Percentiles rank a stretch among this genome's conserved stretches.
Conservation (phyloP, 2,797 vertebrate genomes). For the Chloroceryle inda region DNA sequence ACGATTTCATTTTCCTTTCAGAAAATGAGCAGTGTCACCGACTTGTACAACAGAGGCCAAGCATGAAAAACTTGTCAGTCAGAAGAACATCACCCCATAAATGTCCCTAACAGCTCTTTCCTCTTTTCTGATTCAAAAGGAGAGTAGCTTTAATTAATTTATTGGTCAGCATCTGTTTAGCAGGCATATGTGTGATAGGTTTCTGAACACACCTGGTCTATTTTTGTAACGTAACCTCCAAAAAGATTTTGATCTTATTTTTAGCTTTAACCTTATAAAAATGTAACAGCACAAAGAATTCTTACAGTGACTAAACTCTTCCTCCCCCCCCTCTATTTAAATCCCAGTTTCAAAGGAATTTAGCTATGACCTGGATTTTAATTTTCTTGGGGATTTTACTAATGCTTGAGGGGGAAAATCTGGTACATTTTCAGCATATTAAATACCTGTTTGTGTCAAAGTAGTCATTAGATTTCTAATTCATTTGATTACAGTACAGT, state of each 20-base stretch:
- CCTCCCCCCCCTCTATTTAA: not conserved
- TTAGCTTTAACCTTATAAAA: constrained; percentile 64
- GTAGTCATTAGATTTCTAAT: constrained; percentile 35
- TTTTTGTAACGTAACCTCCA: constrained; percentile 29
- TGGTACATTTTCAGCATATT: constrained; percentile 72
- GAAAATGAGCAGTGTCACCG: not conserved
- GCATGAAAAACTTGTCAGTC: constrained; percentile 52
- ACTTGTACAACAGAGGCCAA: not conserved
- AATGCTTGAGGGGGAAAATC: constrained; percentile 60
- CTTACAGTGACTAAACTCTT: constrained; percentile 12
- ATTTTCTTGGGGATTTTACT: constrained; percentile 67
- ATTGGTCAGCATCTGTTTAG: constrained; percentile 55
- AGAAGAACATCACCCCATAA: constrained; percentile 49
- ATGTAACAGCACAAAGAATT: constrained; percentile 53
- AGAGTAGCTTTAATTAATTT: constrained; percentile 60
- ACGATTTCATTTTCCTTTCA: not conserved
- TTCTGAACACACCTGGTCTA: constrained; percentile 42
- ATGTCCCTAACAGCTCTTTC: constrained; percentile 46
- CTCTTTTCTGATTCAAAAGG: constrained; percentile 43
- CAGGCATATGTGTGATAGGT: constrained; percentile 17
- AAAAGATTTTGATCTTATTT: constrained; percentile 53
- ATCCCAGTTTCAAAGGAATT: constrained; percentile 65
- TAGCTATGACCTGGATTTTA: constrained; percentile 56
- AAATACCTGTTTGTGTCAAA: constrained; percentile 68
- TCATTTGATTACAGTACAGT: constrained; percentile 44